Conservation (phyloP, 1,140 invertebrate species). For the Drosophila kikkawai region DNA sequence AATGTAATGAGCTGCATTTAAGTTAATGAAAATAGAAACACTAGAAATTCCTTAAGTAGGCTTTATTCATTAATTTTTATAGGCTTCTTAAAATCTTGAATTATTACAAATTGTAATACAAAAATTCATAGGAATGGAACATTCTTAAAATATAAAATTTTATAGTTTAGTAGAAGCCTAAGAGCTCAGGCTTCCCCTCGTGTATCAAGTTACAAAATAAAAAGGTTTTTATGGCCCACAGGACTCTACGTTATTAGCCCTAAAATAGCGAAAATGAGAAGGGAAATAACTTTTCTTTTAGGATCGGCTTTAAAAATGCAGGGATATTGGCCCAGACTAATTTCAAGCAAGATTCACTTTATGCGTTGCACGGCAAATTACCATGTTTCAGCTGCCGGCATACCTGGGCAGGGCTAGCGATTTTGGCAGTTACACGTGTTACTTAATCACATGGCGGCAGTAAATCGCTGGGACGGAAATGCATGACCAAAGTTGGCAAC, state of each 20-base stretch:
- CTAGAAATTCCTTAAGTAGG: background rate
- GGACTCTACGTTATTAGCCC: background rate
- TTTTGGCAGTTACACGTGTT: slow-evolving; percentile 62
- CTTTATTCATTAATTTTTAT: background rate
- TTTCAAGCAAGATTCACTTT: slow-evolving; percentile 3
- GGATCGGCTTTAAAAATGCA: background rate
- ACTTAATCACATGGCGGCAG: slow-evolving; percentile 41
- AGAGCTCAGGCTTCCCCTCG: background rate
- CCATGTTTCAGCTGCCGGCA: slow-evolving; percentile 31
- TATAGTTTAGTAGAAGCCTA: background rate
- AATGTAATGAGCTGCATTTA: slow-evolving; percentile 12
- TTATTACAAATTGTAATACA: too few relatives aligned
- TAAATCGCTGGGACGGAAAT: slow-evolving; percentile 51
- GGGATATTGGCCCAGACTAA: background rate
- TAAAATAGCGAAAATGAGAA: background rate
- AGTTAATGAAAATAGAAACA: background rate
- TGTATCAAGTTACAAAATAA: background rate
- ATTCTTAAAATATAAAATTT: background rate
- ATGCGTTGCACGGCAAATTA: slow-evolving; percentile 39
- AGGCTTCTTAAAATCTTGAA: background rate
- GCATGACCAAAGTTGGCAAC: slow-evolving; percentile 57
- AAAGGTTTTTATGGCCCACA: background rate
- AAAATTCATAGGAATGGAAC: too few relatives aligned
- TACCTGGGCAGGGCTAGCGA: slow-evolving; percentile 13
- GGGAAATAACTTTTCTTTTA: slow-evolving; percentile 1